Percentiles rank a stretch among this genome's conserved stretches.
Conservation (phyloP, 1,140 invertebrate genomes). For the Drosophila sp. region DNA sequence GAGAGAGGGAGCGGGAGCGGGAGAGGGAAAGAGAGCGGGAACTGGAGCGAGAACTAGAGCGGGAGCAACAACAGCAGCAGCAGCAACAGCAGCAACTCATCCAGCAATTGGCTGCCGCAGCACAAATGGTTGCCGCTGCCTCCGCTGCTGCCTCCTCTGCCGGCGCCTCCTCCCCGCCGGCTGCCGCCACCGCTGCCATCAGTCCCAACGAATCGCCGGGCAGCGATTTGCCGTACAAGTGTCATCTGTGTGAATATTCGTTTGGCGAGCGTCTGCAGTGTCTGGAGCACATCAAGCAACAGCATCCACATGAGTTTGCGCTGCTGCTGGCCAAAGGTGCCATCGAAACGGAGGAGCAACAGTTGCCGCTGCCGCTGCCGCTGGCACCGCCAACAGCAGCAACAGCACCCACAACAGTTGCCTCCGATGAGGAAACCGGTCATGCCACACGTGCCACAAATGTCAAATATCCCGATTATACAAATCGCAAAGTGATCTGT, state of each 20-base stretch:
- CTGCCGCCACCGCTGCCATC: neutral
- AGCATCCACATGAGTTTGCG: conserved; percentile 90
- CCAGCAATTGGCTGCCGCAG: conserved; percentile 38
- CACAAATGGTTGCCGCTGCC: conserved; percentile 41
- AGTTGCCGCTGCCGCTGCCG: conserved; percentile 39
- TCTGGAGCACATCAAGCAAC: conserved; percentile 91
- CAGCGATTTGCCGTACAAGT: conserved; percentile 93
- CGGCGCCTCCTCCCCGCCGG: neutral
- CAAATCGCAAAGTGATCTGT: conserved; percentile 95
- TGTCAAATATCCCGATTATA: conserved; percentile 93
- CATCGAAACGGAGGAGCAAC: conserved; percentile 87
- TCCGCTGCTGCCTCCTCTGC: conserved; percentile 18
- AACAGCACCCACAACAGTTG: neutral
- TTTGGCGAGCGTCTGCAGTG: conserved; percentile 92
- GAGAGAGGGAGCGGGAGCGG: conserved; percentile 41
- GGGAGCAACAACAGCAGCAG: conserved; percentile 20
- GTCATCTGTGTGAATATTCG: conserved; percentile 95
- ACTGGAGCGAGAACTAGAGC: conserved; percentile 22
- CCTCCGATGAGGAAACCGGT: conserved; percentile 56
- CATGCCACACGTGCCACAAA: conserved; percentile 45
- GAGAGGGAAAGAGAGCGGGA: conserved; percentile 49
- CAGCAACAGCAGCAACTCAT: conserved; percentile 38
- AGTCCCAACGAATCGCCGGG: conserved; percentile 5
- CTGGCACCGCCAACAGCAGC: conserved; percentile 70
- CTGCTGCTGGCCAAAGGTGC: conserved; percentile 92